These are phyloP conservation scores for Urocolius indicus DNA, from an alignment of 2,113 vertebrate genomes.

Conservation along the genomic window DNA sequence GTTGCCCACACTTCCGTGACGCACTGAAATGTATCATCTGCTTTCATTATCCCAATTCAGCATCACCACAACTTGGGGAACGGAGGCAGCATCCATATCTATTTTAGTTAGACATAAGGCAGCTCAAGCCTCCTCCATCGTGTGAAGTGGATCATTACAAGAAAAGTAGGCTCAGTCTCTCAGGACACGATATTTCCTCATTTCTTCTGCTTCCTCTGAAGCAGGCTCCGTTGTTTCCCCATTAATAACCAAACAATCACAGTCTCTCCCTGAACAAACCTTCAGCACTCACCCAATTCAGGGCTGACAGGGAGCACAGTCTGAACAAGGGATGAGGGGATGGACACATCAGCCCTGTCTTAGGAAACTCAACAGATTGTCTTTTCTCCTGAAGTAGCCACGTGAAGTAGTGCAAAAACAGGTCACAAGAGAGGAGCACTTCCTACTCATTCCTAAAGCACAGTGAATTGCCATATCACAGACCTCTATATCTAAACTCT, in stretches of 20 bases:
- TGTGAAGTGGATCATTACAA: neutral
- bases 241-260: rapidly evolving
- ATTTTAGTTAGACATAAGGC: neutral
- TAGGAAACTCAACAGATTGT: neutral
- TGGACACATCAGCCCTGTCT: neutral
- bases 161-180: neutral
- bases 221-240: neutral
- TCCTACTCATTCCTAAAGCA: neutral
- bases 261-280: neutral
- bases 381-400: neutral
- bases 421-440: neutral
- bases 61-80: neutral
- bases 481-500: neutral
- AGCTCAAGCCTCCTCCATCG: neutral
- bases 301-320: neutral
- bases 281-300: neutral
- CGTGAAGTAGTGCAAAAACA: neutral
- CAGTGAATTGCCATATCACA: neutral
- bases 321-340: neutral
- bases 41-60: constrained; percentile 1
- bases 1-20: constrained; percentile 57
- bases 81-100: neutral
- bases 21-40: constrained; percentile 38
- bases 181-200: neutral
- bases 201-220: neutral